A percentile compares a stretch with the other conserved stretches of the same genome.
Evolutionary conservation across 1,140 invertebrate genomes (phyloP).

Genomic region (Kradibia gibbosae): DNA sequence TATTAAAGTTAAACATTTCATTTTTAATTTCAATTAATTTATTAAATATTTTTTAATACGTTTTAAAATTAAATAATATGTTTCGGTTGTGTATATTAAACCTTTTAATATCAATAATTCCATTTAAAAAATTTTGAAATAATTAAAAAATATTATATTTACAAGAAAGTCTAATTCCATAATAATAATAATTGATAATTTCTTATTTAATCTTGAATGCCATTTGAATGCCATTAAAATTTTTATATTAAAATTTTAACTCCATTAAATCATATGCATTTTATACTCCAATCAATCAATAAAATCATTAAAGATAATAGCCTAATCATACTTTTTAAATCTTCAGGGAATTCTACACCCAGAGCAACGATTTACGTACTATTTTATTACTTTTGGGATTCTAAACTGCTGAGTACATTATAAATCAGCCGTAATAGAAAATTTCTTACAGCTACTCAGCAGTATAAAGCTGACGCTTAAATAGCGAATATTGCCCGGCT

Average conservation of each 20-base stretch:
- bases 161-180: neutral
- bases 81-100: too few species aligned
- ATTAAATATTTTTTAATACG: too few species aligned
- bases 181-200: neutral
- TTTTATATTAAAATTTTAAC: constrained; percentile 5
- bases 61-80: too few species aligned
- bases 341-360: neutral
- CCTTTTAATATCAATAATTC: too few species aligned
- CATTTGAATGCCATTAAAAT: neutral
- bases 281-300: neutral
- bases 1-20: too few species aligned
- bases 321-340: neutral
- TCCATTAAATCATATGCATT: neutral
- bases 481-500: neutral
- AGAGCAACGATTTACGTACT: neutral
- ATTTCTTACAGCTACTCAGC: neutral
- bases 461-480: neutral
- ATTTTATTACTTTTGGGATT: neutral
- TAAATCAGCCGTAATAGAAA: neutral
- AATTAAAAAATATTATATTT: neutral
- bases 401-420: neutral
- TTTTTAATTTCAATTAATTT: too few species aligned
- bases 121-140: too few species aligned
- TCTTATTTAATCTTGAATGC: neutral
- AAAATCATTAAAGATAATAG: constrained; percentile 17